Evolutionary conservation across 2,113 vertebrate species (phyloP).

Genomic region (Syngnathus typhle): DNA sequence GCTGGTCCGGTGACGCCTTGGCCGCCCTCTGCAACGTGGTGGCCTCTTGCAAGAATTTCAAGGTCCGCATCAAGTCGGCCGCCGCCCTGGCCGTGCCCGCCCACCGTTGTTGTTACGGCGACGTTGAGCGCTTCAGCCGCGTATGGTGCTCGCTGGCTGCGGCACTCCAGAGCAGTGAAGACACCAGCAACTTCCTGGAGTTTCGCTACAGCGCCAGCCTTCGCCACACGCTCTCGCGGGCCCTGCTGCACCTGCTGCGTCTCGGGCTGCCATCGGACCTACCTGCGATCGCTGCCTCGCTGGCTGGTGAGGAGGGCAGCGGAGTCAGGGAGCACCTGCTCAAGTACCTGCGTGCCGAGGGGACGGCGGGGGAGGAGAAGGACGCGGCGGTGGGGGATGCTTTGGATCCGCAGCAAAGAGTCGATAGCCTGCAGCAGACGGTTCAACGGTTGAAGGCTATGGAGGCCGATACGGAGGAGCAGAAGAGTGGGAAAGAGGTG

Average conservation of each 20-base stretch:
- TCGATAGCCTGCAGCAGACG: conserved; percentile 58
- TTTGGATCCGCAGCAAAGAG: conserved; percentile 57
- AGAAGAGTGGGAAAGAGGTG: conserved; percentile 25
- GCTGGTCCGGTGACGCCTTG: conserved; percentile 81
- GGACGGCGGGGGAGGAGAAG: conserved; percentile 38
- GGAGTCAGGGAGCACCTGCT: conserved; percentile 69
- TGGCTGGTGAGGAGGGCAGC: conserved; percentile 56
- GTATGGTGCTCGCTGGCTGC: conserved; percentile 83
- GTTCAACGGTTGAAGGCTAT: conserved; percentile 65
- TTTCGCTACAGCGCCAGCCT: conserved; percentile 92
- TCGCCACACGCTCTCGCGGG: conserved; percentile 79
- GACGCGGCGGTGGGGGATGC: conserved; percentile 48
- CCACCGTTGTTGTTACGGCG: conserved; percentile 76
- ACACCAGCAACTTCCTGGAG: conserved; percentile 86
- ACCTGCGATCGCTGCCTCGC: conserved; percentile 50
- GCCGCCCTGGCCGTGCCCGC: conserved; percentile 80
- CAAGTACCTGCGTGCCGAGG: conserved; percentile 72
- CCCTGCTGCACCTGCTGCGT: conserved; percentile 80
- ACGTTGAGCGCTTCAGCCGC: conserved; percentile 67
- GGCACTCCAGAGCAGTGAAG: conserved; percentile 84
- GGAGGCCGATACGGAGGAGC: conserved; percentile 43
- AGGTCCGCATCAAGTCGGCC: conserved; percentile 92
- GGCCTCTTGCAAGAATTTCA: conserved; percentile 93
- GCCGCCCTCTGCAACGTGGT: conserved; percentile 80
- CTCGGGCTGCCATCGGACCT: conserved; percentile 75